Percentiles rank a stretch among this genome's conserved stretches.
Conservation (phyloP, 1,140 invertebrate genomes). For the Halesus radiatus region DNA sequence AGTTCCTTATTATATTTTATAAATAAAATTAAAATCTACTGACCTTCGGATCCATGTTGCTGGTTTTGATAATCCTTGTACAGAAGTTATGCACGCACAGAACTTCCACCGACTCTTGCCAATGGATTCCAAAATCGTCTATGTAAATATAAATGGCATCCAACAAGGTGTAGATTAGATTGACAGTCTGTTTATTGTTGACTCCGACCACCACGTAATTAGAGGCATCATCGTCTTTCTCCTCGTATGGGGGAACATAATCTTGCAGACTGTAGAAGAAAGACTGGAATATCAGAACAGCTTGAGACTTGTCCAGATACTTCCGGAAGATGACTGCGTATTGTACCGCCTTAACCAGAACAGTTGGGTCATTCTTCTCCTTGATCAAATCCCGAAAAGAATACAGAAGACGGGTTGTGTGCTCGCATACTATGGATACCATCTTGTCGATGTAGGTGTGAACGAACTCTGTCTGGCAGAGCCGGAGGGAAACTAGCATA, state of each 20-base stretch:
- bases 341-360: slow-evolving; percentile 76
- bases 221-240: slow-evolving; percentile 58
- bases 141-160: slow-evolving; percentile 75
- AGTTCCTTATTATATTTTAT: no score
- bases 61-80: slow-evolving; percentile 70
- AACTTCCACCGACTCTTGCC: slow-evolving; percentile 81
- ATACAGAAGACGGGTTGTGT: slow-evolving; percentile 75
- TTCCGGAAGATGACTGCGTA: slow-evolving; percentile 70
- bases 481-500: slow-evolving; percentile 68
- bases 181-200: slow-evolving; percentile 61
- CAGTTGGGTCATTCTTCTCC: slow-evolving; percentile 69
- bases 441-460: slow-evolving; percentile 76
- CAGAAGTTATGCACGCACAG: slow-evolving; percentile 73
- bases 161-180: slow-evolving; percentile 73
- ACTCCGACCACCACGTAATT: slow-evolving; percentile 48
- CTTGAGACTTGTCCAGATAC: slow-evolving; percentile 73
- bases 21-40: slow-evolving; percentile 43
- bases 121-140: slow-evolving; percentile 79
- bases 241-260: slow-evolving; percentile 63
- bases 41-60: slow-evolving; percentile 70
- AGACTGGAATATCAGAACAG: slow-evolving; percentile 79
- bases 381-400: slow-evolving; percentile 70
- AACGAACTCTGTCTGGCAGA: slow-evolving; percentile 67
- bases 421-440: slow-evolving; percentile 73
- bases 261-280: slow-evolving; percentile 78